Base-by-base conservation (phyloP, 2,888 invertebrate genomes). In the Patella ulyssiponensis region DNA sequence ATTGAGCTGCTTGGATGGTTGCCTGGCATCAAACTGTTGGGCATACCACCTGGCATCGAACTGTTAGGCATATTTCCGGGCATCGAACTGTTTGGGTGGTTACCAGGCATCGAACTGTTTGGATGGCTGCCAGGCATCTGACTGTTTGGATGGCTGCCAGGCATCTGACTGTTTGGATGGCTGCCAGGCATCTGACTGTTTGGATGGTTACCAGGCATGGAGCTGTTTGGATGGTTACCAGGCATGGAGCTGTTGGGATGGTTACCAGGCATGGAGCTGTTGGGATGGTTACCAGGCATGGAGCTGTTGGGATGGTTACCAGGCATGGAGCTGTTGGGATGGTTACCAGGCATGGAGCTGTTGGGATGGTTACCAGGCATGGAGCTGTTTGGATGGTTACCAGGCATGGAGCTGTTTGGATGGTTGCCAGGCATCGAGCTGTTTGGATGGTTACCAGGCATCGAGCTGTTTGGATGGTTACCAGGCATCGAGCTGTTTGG, bases 381-480 rank as follows among this genome's bases (percentile, higher is more conserved):
- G 56, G 56, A 73, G 53, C 74, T 79, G 44, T 44, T 70, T 23
- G 74, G 20, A 15, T 15, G n/a, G 54, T 54, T 54, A 52, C 53
- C 69, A 74, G 78, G 33, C 76, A 80, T 77, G 53, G 69, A 27
- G 69, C 73, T 77, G 14, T 44, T 44, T 33, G 80, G 76, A 77
- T 79, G 77, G 69, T 77, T 77, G 17, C 79, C 77, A n/a, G 77
- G 71, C 77, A 79, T 79, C 58, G 73, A 74, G 52, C 33, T 53
- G 58, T 54, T 76, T 11, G 64, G 20, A 11, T 23, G 20, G 11
- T 23, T 23, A 64, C 64, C 20, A 20, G 20, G 14, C n/a, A 23
- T 23, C 3, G 64, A 64, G 11, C 11, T 64, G 23, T 64, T 64
- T 20, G 64, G 64, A 11, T 23, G n/a, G 64, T 23, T 64, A 12